Percentiles rank a stretch among this genome's conserved stretches.
Conservation (phyloP, 2,888 invertebrate genomes). For the Chrysomela aeneicollis region DNA sequence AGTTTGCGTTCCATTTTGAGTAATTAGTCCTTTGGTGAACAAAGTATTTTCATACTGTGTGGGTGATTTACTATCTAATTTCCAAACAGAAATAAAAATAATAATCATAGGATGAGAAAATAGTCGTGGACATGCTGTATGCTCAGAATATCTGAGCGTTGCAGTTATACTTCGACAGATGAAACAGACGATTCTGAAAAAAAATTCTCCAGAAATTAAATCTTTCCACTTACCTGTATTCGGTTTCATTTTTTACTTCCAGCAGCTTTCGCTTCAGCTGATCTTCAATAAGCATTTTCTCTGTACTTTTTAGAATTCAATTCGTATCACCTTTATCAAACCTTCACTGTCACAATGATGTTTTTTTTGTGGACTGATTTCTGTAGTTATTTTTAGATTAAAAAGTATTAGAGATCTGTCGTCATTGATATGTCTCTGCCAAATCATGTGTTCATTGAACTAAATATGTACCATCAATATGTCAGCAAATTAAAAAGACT, state of each 20-base stretch:
- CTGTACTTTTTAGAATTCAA: neutral
- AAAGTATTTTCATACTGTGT: too few species aligned
- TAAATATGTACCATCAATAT: neutral
- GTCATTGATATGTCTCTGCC: neutral
- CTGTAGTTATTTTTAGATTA: neutral
- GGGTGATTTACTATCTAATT: too few species aligned
- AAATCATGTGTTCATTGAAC: constrained; percentile 2
- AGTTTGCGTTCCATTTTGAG: too few species aligned
- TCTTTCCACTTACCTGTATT: constrained; percentile 36
- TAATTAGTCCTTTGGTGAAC: too few species aligned
- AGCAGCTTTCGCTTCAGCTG: constrained; percentile 35
- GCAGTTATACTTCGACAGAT: too few species aligned
- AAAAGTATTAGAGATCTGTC: neutral
- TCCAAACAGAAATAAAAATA: too few species aligned
- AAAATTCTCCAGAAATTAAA: too few species aligned
- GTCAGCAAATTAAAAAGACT: too few species aligned
- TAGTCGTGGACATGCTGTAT: too few species aligned
- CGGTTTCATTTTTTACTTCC: constrained; percentile 39
- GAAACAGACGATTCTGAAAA: too few species aligned
- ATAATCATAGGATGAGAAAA: too few species aligned
- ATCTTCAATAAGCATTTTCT: constrained; percentile 30
- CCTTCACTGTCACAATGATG: neutral
- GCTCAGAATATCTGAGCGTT: too few species aligned
- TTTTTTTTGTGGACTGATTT: neutral
- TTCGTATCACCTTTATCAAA: neutral